A percentile compares a stretch with the other conserved stretches of the same genome.
Evolutionary conservation across 2,888 invertebrate genomes (phyloP).

Genomic region (Rosalia funebris): DNA sequence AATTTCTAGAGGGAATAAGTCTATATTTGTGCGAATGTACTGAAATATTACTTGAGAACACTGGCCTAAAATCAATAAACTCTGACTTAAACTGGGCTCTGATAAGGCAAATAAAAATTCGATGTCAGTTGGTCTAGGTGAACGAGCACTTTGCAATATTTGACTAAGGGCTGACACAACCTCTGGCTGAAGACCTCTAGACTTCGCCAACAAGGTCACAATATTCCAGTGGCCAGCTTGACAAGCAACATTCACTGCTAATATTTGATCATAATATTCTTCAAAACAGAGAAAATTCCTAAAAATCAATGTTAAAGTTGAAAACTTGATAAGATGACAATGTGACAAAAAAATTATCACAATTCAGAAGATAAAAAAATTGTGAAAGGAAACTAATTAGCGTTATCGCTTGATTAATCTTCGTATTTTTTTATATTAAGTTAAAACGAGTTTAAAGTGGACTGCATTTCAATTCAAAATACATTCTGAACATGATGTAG

Average conservation of each 20-base stretch:
- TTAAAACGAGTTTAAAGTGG: too few species aligned
- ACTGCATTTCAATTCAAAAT: too few species aligned
- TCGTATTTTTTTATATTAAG: too few species aligned
- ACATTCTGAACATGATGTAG: too few species aligned
- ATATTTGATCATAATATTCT: conserved; percentile 72
- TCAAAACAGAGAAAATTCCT: conserved; percentile 71
- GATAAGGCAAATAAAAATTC: conserved; percentile 60
- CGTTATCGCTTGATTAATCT: too few species aligned
- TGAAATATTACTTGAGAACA: conserved; percentile 57
- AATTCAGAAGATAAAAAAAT: too few species aligned
- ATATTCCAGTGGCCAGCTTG: conserved; percentile 73
- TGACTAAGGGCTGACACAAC: conserved; percentile 68
- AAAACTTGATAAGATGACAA: too few species aligned
- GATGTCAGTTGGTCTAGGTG: conserved; percentile 52
- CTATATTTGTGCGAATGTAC: conserved; percentile 55
- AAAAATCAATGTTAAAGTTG: conserved; percentile 41
- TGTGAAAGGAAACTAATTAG: too few species aligned
- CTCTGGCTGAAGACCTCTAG: conserved; percentile 68
- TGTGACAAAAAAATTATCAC: too few species aligned
- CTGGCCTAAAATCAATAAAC: conserved; percentile 57
- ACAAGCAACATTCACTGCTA: conserved; percentile 72
- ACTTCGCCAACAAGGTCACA: conserved; percentile 64
- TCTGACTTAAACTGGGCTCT: conserved; percentile 60
- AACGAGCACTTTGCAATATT: conserved; percentile 60
- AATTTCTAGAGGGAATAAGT: conserved; percentile 55